Evolutionary conservation across 92 coral and sea anemone species (phyloP), one percentile per base, ranked within the genome.

Genomic region (Parazoanthus darwini): DNA sequence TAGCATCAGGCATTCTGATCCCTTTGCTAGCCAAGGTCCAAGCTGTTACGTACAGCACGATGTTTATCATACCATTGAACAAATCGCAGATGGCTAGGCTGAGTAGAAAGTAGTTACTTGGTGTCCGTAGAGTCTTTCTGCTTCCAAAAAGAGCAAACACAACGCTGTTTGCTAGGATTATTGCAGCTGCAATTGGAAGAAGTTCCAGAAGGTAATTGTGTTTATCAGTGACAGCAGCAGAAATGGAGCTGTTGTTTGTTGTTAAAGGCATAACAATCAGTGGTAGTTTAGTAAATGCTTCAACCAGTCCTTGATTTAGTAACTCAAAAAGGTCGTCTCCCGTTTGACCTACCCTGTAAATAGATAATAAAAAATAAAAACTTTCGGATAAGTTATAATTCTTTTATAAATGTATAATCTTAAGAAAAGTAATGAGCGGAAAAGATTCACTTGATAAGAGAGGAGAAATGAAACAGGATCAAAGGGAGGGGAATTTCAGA

Each of bases 71-170:
- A 26, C 83, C 83, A 29, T 79, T 79, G 25, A 79, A 54, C 25
- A 79, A 79, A 29, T 79, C 83, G 36, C 83, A 79, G 70, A 79
- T 54, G 22, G 83, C 83, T 6, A 79, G 33, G 43, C 83, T 79
- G 29, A 79, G 43, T 15, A 79, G 70, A 33, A 79, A 79, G 83
- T 46, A 79, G 83, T 79, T 79, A 35, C 67, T 51, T 18, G 83
- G 25, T n/a, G 83, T 79, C 44, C 83, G 65, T 4, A 79, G 65
- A 56, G 8, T 13, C 54, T 16, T 50, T 79, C 11, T 79, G 18
- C 66, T 25, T 50, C 39, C 70, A 79, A 79, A 79, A 5, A 79
- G 83, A 29, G 54, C 68, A 43, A 79, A 79, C 26, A 79, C 83
- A 16, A 79, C 25, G 83, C 83, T 35, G 36, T 79, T 79, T 11